A percentile compares a stretch with the other conserved stretches of the same genome.
Evolutionary conservation across 2,797 vertebrate genomes (phyloP).

Genomic region (Rhinatrema bivittatum): DNA sequence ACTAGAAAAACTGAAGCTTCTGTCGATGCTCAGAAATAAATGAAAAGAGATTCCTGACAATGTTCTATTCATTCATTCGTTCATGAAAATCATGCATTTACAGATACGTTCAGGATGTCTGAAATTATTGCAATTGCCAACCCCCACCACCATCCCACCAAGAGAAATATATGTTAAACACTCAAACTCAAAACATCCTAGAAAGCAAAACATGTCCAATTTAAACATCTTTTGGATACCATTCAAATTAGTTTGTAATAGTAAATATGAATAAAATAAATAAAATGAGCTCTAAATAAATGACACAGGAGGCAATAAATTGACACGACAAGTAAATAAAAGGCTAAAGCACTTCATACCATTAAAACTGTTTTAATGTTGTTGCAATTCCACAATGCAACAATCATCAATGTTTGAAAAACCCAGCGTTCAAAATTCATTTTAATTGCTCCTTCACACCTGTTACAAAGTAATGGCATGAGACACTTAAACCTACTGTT

Average conservation of each 20-base stretch:
- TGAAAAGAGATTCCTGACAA: too few species aligned
- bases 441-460: conserved; percentile 61
- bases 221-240: conserved; percentile 54
- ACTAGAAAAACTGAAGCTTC: too few species aligned
- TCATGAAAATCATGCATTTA: too few species aligned
- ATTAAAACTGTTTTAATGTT: conserved; percentile 99
- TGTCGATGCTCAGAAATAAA: too few species aligned
- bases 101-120: too few species aligned
- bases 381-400: conserved; percentile 99
- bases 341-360: conserved; percentile 99
- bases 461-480: conserved; percentile 65
- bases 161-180: too few species aligned
- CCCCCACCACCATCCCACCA: too few species aligned
- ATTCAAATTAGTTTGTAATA: conserved; percentile 48
- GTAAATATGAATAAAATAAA: conserved; percentile 59
- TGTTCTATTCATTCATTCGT: too few species aligned
- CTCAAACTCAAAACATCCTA: conserved; percentile 38
- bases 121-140: too few species aligned
- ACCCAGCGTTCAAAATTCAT: conserved; percentile 58
- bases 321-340: conserved; percentile 99
- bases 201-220: conserved; percentile 73
- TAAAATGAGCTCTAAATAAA: conserved; percentile 90
- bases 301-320: conserved; percentile 99
- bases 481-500: conserved; percentile 50
- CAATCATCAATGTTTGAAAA: conserved; percentile 86